phyloP scores from a whole-genome alignment of 1,140 invertebrate genomes.

The Hestina assimilis region DNA sequence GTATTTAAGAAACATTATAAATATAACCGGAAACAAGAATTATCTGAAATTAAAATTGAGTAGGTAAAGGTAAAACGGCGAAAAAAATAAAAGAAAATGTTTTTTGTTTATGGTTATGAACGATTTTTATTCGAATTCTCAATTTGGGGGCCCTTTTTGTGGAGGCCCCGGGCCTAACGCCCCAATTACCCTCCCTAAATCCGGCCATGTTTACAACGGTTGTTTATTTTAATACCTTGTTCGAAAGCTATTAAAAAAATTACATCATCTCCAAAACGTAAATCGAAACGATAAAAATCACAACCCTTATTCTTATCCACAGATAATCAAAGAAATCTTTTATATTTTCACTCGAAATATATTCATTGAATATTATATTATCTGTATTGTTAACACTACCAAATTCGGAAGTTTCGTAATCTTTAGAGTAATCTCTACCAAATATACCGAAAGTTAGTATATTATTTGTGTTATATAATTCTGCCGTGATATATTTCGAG shows the following conservation, averaged over 20 bases:
- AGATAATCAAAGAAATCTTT: conserved; percentile 63
- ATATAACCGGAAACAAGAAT: too few species aligned
- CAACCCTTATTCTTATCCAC: conserved; percentile 59
- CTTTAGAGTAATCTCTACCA: conserved; percentile 48
- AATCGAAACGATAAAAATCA: conserved; percentile 62
- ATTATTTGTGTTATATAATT: conserved; percentile 34
- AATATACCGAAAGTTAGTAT: conserved; percentile 52
- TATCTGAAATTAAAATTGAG: too few species aligned
- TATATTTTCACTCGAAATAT: conserved; percentile 52
- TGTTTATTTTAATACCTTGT: neutral
- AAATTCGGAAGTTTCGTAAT: conserved; percentile 25
- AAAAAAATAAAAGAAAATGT: too few species aligned
- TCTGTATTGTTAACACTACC: conserved; percentile 18
- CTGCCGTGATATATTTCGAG: conserved; percentile 29
- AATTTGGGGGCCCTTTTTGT: too few species aligned
- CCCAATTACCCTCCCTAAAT: too few species aligned
- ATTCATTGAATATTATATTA: conserved; percentile 28
- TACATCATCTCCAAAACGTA: conserved; percentile 72
- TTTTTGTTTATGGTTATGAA: too few species aligned
- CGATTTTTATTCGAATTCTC: too few species aligned
- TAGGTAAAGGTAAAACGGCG: too few species aligned
- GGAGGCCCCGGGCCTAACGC: too few species aligned
- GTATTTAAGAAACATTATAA: too few species aligned
- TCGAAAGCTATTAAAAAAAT: conserved; percentile 1
- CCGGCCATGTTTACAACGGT: too few species aligned